These are phyloP conservation scores for Drosophila flavopinicola DNA, from an alignment of 2,888 invertebrate genomes.

Conservation along the genomic window DNA sequence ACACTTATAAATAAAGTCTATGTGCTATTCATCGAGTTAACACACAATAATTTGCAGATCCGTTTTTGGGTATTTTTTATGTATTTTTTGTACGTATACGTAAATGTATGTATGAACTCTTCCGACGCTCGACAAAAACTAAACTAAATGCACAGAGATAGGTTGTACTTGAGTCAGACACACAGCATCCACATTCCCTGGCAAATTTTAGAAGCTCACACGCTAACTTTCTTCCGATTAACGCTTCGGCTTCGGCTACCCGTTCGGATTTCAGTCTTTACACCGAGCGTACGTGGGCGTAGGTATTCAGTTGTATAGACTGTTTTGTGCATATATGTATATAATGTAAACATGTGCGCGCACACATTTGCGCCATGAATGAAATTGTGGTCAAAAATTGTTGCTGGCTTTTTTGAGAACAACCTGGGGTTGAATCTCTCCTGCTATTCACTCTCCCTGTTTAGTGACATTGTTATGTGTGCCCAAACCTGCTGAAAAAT, in stretches of 20 bases:
- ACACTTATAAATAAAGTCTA: neutral
- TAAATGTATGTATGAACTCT: conserved; percentile 19
- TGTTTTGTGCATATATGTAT: neutral
- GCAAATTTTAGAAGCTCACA: conserved; percentile 14
- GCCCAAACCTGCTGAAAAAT: neutral
- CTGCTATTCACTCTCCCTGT: neutral
- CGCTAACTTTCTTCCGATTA: conserved; percentile 24
- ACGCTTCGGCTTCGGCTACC: conserved; percentile 12
- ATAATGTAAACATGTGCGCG: conserved; percentile 22
- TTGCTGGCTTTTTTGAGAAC: conserved; percentile 13
- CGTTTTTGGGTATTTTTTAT: neutral
- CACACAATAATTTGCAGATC: conserved; percentile 6
- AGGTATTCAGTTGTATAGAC: neutral
- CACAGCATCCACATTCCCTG: conserved; percentile 34
- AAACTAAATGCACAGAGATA: conserved; percentile 32
- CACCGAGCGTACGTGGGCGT: conserved; percentile 11
- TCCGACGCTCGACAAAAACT: conserved; percentile 25
- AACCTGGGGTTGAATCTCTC: conserved; percentile 2
- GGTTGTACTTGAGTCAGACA: conserved; percentile 4
- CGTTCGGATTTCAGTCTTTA: conserved; percentile 1
- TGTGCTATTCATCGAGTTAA: conserved; percentile 1
- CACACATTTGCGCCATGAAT: conserved; percentile 47
- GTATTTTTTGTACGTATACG: neutral
- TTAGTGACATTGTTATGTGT: neutral
- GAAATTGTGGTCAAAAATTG: conserved; percentile 33